Evolutionary conservation across 2,797 vertebrate species (phyloP).

Genomic region (Agapornis canus): DNA sequence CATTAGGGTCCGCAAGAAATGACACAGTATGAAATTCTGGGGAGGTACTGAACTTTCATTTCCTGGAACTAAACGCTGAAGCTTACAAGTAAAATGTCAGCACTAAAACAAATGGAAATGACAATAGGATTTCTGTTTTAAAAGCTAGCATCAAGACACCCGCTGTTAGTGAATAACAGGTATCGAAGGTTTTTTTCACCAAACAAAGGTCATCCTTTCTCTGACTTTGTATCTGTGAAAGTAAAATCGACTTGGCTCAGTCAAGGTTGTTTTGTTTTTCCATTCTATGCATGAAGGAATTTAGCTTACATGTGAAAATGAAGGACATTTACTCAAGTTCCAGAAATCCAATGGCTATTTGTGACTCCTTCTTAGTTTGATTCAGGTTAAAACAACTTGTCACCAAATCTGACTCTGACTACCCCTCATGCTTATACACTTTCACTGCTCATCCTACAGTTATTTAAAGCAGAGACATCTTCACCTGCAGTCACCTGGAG

Average conservation of each 20-base stretch:
- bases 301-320: background rate
- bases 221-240: conserved; percentile 61
- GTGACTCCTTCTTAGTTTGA: background rate
- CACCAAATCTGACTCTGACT: background rate
- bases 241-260: conserved; percentile 47
- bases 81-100: conserved; percentile 64
- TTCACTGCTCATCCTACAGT: background rate
- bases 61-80: conserved; percentile 34
- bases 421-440: background rate
- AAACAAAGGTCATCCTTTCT: conserved; percentile 73
- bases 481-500: background rate
- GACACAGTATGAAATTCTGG: conserved; percentile 48
- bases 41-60: conserved; percentile 59
- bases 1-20: conserved; percentile 41
- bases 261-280: conserved; percentile 27
- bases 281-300: conserved; percentile 14
- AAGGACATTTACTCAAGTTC: background rate
- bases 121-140: conserved; percentile 65
- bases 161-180: conserved; percentile 58
- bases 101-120: conserved; percentile 63
- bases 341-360: conserved; percentile 1
- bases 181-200: conserved; percentile 64
- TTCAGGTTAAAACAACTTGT: background rate
- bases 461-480: background rate
- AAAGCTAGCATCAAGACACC: conserved; percentile 54